Evolutionary conservation across 2,797 vertebrate species (phyloP), one percentile per base, ranked within the genome.

Genomic region (Galago senegalensis): DNA sequence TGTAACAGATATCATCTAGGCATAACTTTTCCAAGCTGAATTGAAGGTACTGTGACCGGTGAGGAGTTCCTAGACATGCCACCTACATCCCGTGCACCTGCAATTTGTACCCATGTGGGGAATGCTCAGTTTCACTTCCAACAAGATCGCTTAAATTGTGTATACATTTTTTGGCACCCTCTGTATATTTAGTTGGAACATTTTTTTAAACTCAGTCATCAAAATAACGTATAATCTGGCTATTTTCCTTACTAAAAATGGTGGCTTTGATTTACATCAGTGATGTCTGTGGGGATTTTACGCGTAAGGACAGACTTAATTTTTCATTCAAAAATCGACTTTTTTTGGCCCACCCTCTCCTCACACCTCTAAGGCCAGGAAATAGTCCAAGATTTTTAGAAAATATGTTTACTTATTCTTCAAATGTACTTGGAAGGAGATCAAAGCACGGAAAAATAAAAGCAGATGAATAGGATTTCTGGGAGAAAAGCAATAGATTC

Each of bases 341-440:
- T 89, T 91, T 91, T 77, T 90, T 34, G 34, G 93, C 97, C 92
- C 96, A 93, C 16, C 5, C n/a, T 81, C 49, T 91, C 46, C 86
- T 93, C 82, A 75, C 6, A 94, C 72, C 16, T 96, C 65, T 46
- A 29, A 77, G 94, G 91, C 82, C 67, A 97, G 95, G 90, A 97
- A 94, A 73, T 69, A 34, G 76, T 95, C 97, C 97, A 97, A 95
- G 76, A 88, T 87, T 96, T 97, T 96, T 79, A 96, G 46, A 96
- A 96, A 83, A 70, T 56, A 43, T 87, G 85, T 92, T 95, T 96
- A 72, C 87, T 96, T 93, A 81, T 81, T 97, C 96, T 88, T 93
- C 73, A 40, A 87, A 89, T 94, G 87, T 93, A 86, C 88, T 96
- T 97, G 97, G 96, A 97, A 96, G 86, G 58, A 97, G 88, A 97